Evolutionary conservation across 2,113 vertebrate species (phyloP).

Genomic region (Microcebus jonahi): DNA sequence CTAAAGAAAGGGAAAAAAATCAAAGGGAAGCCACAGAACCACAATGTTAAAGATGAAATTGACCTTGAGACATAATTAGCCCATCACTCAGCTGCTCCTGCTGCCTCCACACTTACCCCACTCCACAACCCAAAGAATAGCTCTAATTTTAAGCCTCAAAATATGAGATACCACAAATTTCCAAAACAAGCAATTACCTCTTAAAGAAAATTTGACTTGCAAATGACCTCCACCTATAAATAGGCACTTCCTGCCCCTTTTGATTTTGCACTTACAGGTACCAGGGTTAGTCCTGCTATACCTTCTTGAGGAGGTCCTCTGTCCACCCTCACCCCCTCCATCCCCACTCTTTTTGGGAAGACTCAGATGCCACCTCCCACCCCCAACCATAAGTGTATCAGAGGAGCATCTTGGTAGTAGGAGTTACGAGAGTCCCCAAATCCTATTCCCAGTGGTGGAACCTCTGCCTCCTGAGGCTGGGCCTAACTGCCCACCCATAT

Average conservation of each 20-base stretch:
- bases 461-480: not conserved
- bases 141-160: constrained; percentile 30
- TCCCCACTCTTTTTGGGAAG: not conserved
- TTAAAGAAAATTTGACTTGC: constrained; percentile 2
- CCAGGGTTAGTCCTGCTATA: not conserved
- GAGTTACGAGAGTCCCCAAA: not conserved
- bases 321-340: not conserved
- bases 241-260: not conserved
- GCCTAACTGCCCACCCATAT: not conserved
- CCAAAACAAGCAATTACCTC: not conserved
- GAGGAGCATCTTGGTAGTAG: not conserved
- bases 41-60: constrained; percentile 17
- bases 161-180: constrained; percentile 27
- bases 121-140: not conserved
- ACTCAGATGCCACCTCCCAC: not conserved
- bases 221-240: not conserved
- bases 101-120: not conserved
- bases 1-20: not conserved
- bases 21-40: constrained; percentile 48
- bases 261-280: not conserved
- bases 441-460: not conserved
- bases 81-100: not conserved
- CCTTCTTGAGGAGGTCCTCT: not conserved
- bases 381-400: not conserved
- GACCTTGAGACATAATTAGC: constrained; percentile 35